Conservation (phyloP, 1,140 invertebrate species). For the Varroa destructor region DNA sequence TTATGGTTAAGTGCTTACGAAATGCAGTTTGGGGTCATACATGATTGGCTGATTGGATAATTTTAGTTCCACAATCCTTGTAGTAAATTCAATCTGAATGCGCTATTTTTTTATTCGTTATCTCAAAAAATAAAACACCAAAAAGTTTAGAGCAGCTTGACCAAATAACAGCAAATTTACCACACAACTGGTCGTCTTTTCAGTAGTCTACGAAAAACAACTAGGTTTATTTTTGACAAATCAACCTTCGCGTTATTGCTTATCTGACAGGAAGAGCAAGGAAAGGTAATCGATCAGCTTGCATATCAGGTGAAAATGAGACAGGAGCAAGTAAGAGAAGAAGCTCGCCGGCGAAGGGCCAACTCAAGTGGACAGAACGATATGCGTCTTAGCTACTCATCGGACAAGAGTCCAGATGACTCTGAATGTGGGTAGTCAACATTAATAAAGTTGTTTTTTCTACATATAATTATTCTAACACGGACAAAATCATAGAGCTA, state of each 20-base stretch:
- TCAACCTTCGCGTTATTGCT: no score
- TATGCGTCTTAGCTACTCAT: slow-evolving; percentile 28
- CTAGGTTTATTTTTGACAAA: no score
- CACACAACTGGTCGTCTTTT: no score
- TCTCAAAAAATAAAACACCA: slow-evolving; percentile 31
- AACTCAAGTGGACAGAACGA: slow-evolving; percentile 35
- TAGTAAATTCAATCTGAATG: slow-evolving; percentile 29
- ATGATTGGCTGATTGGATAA: slow-evolving; percentile 29
- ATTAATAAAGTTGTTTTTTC: slow-evolving; percentile 36
- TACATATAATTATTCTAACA: background rate
- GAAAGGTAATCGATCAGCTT: slow-evolving; percentile 50
- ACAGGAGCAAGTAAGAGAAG: slow-evolving; percentile 52
- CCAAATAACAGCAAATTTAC: no score
- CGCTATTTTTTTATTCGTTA: no score
- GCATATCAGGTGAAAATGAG: slow-evolving; percentile 48
- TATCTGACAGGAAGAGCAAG: slow-evolving; percentile 38
- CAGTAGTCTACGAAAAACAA: no score
- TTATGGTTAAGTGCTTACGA: no score
- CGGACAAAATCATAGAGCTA: no score
- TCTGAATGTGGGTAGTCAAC: slow-evolving; percentile 33
- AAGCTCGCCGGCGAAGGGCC: slow-evolving; percentile 42
- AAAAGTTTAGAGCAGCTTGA: slow-evolving; percentile 19
- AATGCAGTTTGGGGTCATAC: slow-evolving; percentile 18
- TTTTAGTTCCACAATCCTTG: slow-evolving; percentile 13
- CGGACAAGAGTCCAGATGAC: slow-evolving; percentile 33